phyloP scores from a whole-genome alignment of 2,888 invertebrate genomes.

The Baccha elongata region DNA sequence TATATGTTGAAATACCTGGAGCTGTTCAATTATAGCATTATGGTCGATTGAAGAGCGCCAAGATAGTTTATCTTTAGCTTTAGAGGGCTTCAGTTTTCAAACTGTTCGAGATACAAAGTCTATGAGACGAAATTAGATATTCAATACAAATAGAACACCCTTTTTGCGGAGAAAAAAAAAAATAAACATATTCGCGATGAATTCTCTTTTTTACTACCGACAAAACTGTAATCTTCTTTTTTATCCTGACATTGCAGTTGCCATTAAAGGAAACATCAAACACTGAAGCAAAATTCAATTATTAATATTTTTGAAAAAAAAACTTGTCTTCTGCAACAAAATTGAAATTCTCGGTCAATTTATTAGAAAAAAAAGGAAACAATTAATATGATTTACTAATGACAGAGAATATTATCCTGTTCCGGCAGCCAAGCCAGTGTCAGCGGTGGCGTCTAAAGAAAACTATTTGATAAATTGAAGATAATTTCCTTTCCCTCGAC shows the following conservation, averaged over 20 bases:
- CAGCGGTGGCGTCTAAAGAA: background rate
- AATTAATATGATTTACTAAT: slow-evolving; percentile 65
- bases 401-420: slow-evolving; percentile 27
- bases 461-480: slow-evolving; percentile 28
- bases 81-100: too few relatives aligned
- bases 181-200: too few relatives aligned
- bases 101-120: too few relatives aligned
- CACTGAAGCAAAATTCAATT: background rate
- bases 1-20: too few relatives aligned
- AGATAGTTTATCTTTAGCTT: too few relatives aligned
- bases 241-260: slow-evolving; percentile 20
- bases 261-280: background rate
- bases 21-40: too few relatives aligned
- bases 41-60: too few relatives aligned
- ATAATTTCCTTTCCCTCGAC: background rate
- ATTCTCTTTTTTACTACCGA: background rate
- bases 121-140: too few relatives aligned
- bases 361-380: slow-evolving; percentile 33
- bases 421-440: background rate
- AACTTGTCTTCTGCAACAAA: background rate
- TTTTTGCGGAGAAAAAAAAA: background rate
- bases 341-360: slow-evolving; percentile 1
- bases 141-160: background rate
- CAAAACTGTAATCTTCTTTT: background rate
- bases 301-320: background rate